Conservation (phyloP, 1,140 invertebrate genomes). For the Diuraphis noxia region DNA sequence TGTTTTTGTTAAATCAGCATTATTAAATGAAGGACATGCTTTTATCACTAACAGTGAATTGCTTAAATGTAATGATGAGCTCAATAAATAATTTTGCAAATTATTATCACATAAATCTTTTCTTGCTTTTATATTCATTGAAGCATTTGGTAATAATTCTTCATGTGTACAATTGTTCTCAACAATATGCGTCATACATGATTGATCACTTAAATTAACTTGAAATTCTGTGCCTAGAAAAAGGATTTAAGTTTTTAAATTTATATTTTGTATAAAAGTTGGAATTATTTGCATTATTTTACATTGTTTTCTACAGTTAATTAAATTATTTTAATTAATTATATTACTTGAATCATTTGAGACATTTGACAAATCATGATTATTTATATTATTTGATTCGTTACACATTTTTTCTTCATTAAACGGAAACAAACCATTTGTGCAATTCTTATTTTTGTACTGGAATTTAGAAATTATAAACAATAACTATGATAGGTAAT, state of each 20-base stretch:
- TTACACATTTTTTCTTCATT: not conserved
- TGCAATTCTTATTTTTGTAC: not conserved
- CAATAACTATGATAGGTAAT: not conserved
- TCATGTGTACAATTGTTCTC: no score
- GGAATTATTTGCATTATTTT: not conserved
- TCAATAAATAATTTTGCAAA: no score
- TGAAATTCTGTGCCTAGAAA: no score
- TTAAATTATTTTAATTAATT: not conserved
- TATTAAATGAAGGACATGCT: not conserved
- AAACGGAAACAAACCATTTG: not conserved
- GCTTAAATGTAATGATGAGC: not conserved
- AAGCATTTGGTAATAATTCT: no score
- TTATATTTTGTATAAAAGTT: no score
- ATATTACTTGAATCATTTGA: not conserved
- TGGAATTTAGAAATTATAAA: not conserved
- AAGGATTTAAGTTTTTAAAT: no score
- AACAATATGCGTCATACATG: no score
- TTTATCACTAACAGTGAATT: not conserved
- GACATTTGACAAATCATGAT: not conserved
- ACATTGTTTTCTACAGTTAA: not conserved
- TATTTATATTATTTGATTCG: not conserved
- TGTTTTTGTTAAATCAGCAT: not conserved
- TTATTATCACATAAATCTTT: no score
- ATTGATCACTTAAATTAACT: no score
- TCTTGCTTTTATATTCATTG: no score